These are phyloP conservation scores for Drosophila tsacasi DNA, from an alignment of 1,140 invertebrate species.

Conservation along the genomic window DNA sequence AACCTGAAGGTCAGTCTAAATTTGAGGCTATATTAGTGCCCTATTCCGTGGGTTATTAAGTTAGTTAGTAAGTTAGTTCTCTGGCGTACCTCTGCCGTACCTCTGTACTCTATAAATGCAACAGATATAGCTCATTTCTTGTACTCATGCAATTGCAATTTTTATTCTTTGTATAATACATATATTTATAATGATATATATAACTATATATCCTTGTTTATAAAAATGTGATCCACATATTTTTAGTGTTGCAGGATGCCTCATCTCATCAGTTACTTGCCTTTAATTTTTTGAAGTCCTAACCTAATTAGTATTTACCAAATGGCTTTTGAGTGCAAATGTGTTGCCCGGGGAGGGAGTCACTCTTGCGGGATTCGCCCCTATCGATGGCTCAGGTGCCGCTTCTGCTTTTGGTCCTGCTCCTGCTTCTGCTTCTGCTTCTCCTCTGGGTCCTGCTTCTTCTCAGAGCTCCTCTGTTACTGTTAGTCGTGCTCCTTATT, in stretches of 20 bases:
- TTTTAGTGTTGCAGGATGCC: neutral
- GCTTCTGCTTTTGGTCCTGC: neutral
- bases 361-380: neutral
- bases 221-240: neutral
- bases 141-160: no score
- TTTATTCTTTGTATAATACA: no score
- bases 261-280: neutral
- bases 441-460: neutral
- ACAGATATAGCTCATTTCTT: no score
- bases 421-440: neutral
- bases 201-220: neutral
- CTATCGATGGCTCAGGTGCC: neutral
- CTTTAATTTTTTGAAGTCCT: neutral
- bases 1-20: no score
- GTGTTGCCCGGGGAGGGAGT: neutral
- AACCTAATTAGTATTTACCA: conserved; percentile 4
- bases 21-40: no score
- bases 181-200: no score
- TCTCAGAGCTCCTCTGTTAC: conserved; percentile 1
- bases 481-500: conserved; percentile 15
- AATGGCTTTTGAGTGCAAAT: neutral
- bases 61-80: no score
- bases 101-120: no score
- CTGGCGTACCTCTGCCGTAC: no score
- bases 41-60: no score